phyloP scores from a whole-genome alignment of 2,797 vertebrate species.

The Sus cebifrons region DNA sequence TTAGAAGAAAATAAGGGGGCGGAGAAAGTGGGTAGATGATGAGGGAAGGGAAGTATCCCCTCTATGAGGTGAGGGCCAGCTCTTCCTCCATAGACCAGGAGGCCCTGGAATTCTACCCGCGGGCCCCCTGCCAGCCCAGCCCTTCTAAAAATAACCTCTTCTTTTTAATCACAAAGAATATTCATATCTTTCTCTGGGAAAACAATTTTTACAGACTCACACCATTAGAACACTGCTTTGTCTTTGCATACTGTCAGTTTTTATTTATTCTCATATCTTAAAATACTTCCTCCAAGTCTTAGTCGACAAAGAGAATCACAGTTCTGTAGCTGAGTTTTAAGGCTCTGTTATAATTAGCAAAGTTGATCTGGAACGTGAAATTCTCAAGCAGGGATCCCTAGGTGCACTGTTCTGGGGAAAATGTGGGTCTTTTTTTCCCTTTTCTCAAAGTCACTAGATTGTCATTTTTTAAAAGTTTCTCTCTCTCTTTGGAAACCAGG shows the following conservation, averaged over 20 bases:
- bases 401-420: constrained; percentile 51
- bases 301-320: constrained; percentile 61
- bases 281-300: constrained; percentile 69
- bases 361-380: background rate
- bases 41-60: background rate
- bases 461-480: background rate
- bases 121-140: background rate
- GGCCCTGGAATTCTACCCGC: background rate
- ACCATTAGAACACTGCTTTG: constrained; percentile 56
- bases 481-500: background rate
- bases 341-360: constrained; percentile 57
- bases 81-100: background rate
- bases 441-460: constrained; percentile 11
- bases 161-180: background rate
- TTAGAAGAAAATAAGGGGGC: background rate
- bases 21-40: background rate
- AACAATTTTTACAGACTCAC: constrained; percentile 58
- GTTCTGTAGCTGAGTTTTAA: constrained; percentile 56
- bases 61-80: background rate
- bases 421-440: background rate
- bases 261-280: constrained; percentile 72
- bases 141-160: constrained; percentile 26
- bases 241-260: constrained; percentile 71
- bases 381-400: constrained; percentile 21
- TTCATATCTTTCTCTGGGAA: constrained; percentile 35